phyloP scores from a whole-genome alignment of 2,797 vertebrate species.

The Sebastiscus albofasciatus region DNA sequence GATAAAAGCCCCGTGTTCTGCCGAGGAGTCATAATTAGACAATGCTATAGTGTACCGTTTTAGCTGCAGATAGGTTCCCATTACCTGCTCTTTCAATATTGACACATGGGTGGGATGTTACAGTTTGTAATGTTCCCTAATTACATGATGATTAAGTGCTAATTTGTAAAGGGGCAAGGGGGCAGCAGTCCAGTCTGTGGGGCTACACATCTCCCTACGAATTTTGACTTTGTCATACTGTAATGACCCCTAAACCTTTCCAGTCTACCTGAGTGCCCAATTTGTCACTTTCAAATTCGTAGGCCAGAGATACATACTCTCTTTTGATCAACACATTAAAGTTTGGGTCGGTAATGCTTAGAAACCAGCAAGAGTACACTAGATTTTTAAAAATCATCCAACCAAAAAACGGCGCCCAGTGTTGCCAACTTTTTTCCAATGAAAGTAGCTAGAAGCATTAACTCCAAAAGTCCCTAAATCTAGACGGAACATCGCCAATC shows the following conservation, averaged over 20 bases:
- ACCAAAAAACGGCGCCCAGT: too few species aligned
- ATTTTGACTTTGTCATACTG: slow-evolving; percentile 47
- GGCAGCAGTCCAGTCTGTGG: slow-evolving; percentile 14
- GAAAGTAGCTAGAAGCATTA: too few species aligned
- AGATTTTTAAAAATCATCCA: too few species aligned
- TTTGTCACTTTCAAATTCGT: slow-evolving; percentile 34
- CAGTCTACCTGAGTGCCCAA: slow-evolving; percentile 25
- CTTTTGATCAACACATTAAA: background rate
- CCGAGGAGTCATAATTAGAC: slow-evolving; percentile 56
- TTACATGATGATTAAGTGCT: background rate
- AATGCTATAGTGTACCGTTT: slow-evolving; percentile 33
- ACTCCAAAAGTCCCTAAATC: too few species aligned
- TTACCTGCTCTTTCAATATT: slow-evolving; percentile 48
- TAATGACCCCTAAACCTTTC: slow-evolving; percentile 46
- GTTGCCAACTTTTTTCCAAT: too few species aligned
- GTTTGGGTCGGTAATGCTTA: too few species aligned
- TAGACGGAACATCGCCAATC: too few species aligned
- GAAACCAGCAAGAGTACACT: too few species aligned
- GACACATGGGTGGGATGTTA: background rate
- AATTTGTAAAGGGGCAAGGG: slow-evolving; percentile 11
- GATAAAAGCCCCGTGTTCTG: slow-evolving; percentile 44
- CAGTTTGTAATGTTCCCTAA: slow-evolving; percentile 3
- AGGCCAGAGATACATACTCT: background rate
- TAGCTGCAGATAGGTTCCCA: slow-evolving; percentile 41
- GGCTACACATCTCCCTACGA: slow-evolving; percentile 1